Evolutionary conservation across 2,113 vertebrate species (phyloP), one percentile per base, ranked within the genome.

Genomic region (Taurulus bubalis): DNA sequence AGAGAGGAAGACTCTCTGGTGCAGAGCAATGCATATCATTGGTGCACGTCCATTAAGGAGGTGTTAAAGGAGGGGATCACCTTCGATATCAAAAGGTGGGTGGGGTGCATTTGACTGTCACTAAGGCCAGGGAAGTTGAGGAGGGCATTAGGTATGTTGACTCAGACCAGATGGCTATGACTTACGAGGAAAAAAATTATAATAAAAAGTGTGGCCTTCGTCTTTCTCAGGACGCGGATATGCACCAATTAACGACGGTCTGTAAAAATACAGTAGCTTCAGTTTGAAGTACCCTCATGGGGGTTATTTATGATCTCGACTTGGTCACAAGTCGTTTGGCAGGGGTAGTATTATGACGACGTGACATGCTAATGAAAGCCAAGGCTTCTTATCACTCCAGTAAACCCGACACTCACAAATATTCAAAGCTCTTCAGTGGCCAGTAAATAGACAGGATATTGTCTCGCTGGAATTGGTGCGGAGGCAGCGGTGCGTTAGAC

Each of bases 11-110:
- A 73, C 51, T 4, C 62, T 65, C 55, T 6, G 38, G 32, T 56
- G 60, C 68, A 84, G 91, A 83, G 34, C 79, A 91, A 89, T 93
- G 90, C 88, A 93, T 90, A 85, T 77, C 79, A 92, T 89, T 84
- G 45, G 60, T 58, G 80, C 69, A 63, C 75, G 38, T 87, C 80
- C 51, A 85, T 86, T 55, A 86, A 78, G 47, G 47, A 68, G 74
- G 75, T 22, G 67, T 66, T 56, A 69, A 70, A 60, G 51, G 78
- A 80, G 36, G 79, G 73, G 74, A 77, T 88, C 71, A 56, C 59
- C 20, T 69, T 63, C 49, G 6, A 34, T 85, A 74, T 5, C 60
- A 70, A 77, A 55, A 68, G 59, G 60, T 64, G 51, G 66, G 38
- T 14, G 42, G 58, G n/a, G 58, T 55, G 28, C n/a, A 60, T 80